Percentiles rank a stretch among this genome's conserved stretches.
Conservation (phyloP, 2,888 invertebrate genomes). For the Ophion ventricosus region DNA sequence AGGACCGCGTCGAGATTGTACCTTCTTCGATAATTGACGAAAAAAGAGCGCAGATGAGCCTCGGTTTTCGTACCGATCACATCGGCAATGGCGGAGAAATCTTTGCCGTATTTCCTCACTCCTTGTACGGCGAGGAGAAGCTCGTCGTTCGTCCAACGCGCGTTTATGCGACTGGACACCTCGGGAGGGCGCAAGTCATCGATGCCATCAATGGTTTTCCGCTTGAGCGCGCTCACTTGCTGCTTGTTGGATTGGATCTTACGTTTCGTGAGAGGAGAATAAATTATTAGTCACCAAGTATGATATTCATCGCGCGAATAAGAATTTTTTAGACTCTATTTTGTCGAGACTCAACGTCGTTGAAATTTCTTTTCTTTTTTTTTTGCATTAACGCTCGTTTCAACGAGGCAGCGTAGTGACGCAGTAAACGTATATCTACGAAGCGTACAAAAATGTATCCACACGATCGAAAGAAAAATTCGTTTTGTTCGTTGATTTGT, state of each 20-base stretch:
- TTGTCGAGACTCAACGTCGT: background rate
- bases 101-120: conserved; percentile 92
- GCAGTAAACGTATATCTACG: conserved; percentile 26
- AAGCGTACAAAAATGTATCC: conserved; percentile 80
- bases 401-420: conserved; percentile 33
- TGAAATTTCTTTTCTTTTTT: background rate
- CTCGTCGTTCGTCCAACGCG: conserved; percentile 97
- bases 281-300: background rate
- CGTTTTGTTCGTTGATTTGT: conserved; percentile 4
- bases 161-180: conserved; percentile 89
- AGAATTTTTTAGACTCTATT: background rate
- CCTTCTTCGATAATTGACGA: conserved; percentile 94
- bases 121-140: conserved; percentile 95
- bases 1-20: conserved; percentile 94
- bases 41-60: conserved; percentile 95
- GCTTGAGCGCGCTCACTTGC: conserved; percentile 93
- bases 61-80: conserved; percentile 98
- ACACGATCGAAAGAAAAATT: conserved; percentile 73
- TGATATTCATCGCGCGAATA: background rate
- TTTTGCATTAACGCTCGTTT: background rate
- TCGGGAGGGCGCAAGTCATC: conserved; percentile 88
- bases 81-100: conserved; percentile 97
- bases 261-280: background rate
- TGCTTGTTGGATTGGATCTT: conserved; percentile 98
- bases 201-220: conserved; percentile 88